phyloP scores from a whole-genome alignment of 2,888 invertebrate species.

The Keiferia lycopersicella region DNA sequence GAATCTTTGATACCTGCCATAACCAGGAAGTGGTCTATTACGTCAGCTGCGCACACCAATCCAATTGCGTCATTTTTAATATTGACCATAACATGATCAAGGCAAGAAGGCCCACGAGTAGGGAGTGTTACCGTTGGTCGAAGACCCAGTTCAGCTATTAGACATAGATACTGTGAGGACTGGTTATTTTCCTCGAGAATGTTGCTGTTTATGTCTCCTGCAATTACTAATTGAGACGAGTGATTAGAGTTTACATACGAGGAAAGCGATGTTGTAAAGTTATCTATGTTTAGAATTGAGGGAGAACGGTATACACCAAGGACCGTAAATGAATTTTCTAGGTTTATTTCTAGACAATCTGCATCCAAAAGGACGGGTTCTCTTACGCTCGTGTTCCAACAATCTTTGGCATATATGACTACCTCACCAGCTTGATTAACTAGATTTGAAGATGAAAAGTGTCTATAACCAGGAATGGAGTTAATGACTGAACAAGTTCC shows the following conservation, averaged over 20 bases:
- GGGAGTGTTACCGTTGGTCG: background rate
- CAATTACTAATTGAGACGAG: background rate
- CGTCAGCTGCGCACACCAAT: background rate
- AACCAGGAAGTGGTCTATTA: background rate
- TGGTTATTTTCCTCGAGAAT: background rate
- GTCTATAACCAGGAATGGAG: background rate
- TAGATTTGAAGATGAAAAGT: background rate
- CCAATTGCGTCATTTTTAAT: background rate
- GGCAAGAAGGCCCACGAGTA: background rate
- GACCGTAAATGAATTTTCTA: background rate
- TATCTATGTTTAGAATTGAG: background rate
- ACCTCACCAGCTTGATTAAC: slow-evolving; percentile 7
- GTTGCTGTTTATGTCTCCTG: slow-evolving; percentile 13
- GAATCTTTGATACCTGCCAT: background rate
- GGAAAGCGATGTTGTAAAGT: background rate
- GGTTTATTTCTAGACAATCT: slow-evolving; percentile 4
- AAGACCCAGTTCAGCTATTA: background rate
- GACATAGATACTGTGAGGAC: background rate
- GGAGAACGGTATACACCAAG: slow-evolving; percentile 15
- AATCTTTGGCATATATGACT: background rate
- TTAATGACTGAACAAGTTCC: background rate
- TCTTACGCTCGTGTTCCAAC: background rate
- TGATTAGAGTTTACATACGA: background rate
- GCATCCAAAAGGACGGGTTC: background rate
- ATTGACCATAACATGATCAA: slow-evolving; percentile 7